Evolutionary conservation across 2,888 invertebrate species (phyloP), one percentile per base, ranked within the genome.

Genomic region (Agrochola lota): DNA sequence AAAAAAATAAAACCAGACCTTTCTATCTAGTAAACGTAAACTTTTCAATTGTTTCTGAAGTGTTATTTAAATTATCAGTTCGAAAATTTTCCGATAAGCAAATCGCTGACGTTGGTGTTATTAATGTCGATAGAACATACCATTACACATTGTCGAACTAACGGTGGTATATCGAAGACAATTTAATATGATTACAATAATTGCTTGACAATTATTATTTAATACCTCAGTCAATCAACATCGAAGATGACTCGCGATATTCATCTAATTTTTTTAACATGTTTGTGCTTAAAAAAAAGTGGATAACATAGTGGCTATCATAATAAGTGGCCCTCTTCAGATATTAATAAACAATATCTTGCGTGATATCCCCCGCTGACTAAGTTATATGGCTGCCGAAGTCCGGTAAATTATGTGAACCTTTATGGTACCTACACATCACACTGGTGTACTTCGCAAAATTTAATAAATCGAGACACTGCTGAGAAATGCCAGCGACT

Each of bases 121-220:
- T 64, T 12, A 74, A 59, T 64, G 57, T 12, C 40, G 49, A 43
- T 64, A 64, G 30, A n/a, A 49, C 0, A 8, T 46, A 74, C n/a
- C 20, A 73, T 30, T 15, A 30, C 15, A 23, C 20, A 46, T 71
- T 43, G 74, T 52, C 64, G 35, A 59, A 23, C 0, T 74, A 81
- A 59, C 59, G 59, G 30, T 11, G n/a, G 46, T 49, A 17, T 64
- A 43, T 23, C n/a, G 6, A n/a, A 57, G 12, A 59, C 49, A 15
- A 72, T 81, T 57, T 63, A 26, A 74, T 43, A 23, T 26, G 11
- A 81, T 78, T 78, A 81, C 35, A 78, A 74, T 78, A 78, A 78
- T 81, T 52, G 75, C 26, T 43, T 20, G n/a, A 74, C 35, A 35
- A 64, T 46, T 43, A 81, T 75, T 60, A 75, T 79, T 75, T 43